Percentiles rank a stretch among this genome's conserved stretches.
Conservation (phyloP, 2,888 invertebrate species). For the Mimachlamys varia region DNA sequence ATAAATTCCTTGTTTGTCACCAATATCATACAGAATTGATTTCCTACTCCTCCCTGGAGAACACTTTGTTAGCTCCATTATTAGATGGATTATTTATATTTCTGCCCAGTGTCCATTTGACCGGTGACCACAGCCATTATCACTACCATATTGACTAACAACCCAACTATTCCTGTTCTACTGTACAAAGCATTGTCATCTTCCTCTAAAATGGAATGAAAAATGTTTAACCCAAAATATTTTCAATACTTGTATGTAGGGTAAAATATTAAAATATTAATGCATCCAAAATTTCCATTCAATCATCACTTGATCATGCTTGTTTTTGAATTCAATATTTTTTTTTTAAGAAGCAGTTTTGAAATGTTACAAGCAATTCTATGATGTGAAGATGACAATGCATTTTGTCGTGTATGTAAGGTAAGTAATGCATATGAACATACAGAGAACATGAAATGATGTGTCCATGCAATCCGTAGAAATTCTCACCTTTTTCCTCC, state of each 20-base stretch:
- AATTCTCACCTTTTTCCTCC: conserved; percentile 22
- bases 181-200: neutral
- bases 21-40: conserved; percentile 25
- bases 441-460: neutral
- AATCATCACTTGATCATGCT: no score
- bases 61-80: neutral
- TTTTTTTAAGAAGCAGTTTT: neutral
- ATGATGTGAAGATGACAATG: neutral
- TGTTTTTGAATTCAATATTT: neutral
- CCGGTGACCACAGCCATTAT: conserved; percentile 1
- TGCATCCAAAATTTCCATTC: no score
- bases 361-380: neutral
- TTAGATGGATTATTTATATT: conserved; percentile 11
- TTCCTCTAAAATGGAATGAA: neutral
- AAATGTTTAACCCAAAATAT: no score
- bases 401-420: neutral
- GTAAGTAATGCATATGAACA: neutral
- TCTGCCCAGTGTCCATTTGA: neutral
- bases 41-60: neutral
- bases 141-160: conserved; percentile 28
- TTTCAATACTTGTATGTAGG: no score
- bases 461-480: neutral
- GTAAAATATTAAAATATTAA: no score
- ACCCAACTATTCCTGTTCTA: neutral
- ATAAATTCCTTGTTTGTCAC: conserved; percentile 2